Evolutionary conservation across 1,140 invertebrate genomes (phyloP), one percentile per base, ranked within the genome.

Genomic region (Nautilus pompilius): DNA sequence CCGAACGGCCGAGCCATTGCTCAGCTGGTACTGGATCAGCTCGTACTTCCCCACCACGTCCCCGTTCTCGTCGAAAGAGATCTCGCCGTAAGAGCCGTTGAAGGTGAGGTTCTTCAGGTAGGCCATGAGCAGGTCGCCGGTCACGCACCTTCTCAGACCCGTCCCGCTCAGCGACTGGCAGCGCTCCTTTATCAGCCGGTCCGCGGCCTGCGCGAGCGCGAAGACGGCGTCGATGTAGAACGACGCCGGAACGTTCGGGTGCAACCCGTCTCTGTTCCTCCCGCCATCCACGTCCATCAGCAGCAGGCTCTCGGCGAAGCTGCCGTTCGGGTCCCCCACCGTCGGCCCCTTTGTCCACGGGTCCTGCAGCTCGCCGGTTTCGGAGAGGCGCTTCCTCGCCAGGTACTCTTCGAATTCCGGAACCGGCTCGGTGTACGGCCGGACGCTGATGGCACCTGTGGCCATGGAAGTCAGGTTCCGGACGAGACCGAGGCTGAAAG

Each of bases 131-230:
- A 46, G 26, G 29, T 61, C 49, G 13, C 58, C 62, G 15, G 53
- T 65, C 5, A 75, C 55, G 45, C 75, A 77, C 2, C 45, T 30
- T 24, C 68, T 51, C 22, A 64, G 33, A 26, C 46, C 29, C 1
- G n/a, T 34, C 6, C 53, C 58, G 2, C 17, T 29, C 3, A 33
- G 28, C 1, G 32, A 13, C 8, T 58, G 49, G 30, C 71, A 73
- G 13, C 62, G 13, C 8, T 64, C 58, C 20, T 63, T 48, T 1
- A 70, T 58, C n/a, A 68, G 36, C 6, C 57, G 80, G 69, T 88
- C 84, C 5, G 93, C 82, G 0, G 90, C 91, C 72, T 90, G 84
- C 2, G 91, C 92, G 75, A 93, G 90, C 0, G 91, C 90, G 73
- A 91, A 92, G 3, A 93, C 90, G 26, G 91, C 91, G 76, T 93